Base-by-base conservation (phyloP, 2,797 vertebrate species). In the Poeciliopsis presidionis region DNA sequence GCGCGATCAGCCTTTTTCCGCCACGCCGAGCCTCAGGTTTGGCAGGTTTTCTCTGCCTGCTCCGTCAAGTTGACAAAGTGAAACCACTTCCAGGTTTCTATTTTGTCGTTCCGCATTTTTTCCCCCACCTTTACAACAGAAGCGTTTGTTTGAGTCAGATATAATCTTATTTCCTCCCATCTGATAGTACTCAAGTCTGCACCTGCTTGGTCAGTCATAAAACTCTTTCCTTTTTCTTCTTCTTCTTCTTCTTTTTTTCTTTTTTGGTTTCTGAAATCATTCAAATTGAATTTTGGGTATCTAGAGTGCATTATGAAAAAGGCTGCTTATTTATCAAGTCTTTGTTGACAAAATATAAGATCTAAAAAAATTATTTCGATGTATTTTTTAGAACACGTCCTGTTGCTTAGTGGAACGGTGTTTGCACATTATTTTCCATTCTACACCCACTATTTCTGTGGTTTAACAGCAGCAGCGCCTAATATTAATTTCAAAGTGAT, bases 1-100 rank as follows among this genome's bases (percentile, higher is more conserved):
- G 84, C 89, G 87, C 87, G 87, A 91, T 85, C 88, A 72, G 73
- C 46, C 83, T 75, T 77, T 88, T 88, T 88, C 84, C 86, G 85
- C 84, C 51, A 82, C 85, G 84, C 81, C 73, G 11, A 71, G 76
- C 70, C 70, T 84, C 77, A 69, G 85, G 80, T 86, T 91, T 18
- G 67, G 74, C 83, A 79, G 81, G 76, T 86, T 87, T 78, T 76
- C 25, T 49, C 16, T 59, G 72, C 8, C 57, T 33, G 11, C 36
- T 76, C 69, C 51, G n/a, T 28, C 18, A 30, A 46, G 47, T 73
- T 33, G 73, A 47, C 53, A n/a, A n/a, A 33, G 20, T 71, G 22
- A 74, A 81, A 81, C 33, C 57, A 69, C 28, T 2, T 70, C 13
- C 13, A 2, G 5, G 25, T 30, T 71, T 57, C 36, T 70, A 2